phyloP scores from a whole-genome alignment of 1,140 invertebrate species.

The Nephotettix cincticeps region DNA sequence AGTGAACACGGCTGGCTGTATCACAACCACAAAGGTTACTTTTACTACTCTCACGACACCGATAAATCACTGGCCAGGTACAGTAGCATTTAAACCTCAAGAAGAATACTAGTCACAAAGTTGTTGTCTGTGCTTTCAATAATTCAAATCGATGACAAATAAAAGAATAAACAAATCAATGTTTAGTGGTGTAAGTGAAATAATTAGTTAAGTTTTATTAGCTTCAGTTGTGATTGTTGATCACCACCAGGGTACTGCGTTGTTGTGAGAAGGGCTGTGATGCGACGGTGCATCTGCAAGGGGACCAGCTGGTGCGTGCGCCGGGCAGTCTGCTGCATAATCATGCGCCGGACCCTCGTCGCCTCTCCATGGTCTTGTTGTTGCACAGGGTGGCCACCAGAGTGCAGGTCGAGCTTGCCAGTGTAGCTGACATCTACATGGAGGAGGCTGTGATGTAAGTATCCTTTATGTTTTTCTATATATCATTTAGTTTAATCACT shows the following conservation, averaged over 20 bases:
- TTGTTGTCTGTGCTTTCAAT: too few species aligned
- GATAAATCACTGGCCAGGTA: background rate
- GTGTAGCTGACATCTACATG: background rate
- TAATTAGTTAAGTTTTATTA: too few species aligned
- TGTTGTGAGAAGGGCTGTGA: background rate
- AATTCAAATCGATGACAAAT: too few species aligned
- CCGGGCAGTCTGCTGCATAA: background rate
- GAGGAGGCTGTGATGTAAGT: background rate
- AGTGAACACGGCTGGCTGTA: background rate
- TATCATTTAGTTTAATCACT: too few species aligned
- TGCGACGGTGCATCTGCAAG: background rate
- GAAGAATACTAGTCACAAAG: too few species aligned
- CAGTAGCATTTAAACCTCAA: too few species aligned
- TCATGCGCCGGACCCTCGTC: background rate
- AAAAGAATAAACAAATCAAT: too few species aligned
- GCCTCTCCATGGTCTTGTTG: background rate
- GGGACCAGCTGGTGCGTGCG: background rate
- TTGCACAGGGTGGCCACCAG: background rate
- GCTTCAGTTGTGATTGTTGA: background rate
- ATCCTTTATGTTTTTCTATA: background rate
- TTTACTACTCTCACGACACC: background rate
- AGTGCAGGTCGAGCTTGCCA: background rate
- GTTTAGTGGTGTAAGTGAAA: too few species aligned
- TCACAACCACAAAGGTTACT: background rate
- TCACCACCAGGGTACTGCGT: background rate